Evolutionary conservation across 2,888 invertebrate species (phyloP).

Genomic region (Choristoneura rosaceana): DNA sequence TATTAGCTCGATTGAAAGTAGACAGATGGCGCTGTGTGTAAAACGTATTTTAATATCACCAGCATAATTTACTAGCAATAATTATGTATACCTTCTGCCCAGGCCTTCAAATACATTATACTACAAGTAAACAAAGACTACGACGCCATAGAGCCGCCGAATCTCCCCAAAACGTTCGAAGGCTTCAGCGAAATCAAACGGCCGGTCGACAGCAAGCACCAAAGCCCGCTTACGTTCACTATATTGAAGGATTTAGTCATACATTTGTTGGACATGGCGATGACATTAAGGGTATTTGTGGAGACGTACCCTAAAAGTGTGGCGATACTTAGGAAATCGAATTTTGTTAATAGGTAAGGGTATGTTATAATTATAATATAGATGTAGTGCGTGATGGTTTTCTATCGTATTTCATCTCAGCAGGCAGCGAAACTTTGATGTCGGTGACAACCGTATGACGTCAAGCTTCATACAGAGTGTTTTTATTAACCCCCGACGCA

Average conservation of each 20-base stretch:
- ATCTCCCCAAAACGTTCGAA: constrained; percentile 77
- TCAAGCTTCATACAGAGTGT: too few relatives aligned
- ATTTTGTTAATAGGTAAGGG: constrained; percentile 85
- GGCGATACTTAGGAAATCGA: constrained; percentile 82
- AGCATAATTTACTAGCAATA: not conserved
- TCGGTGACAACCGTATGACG: too few relatives aligned
- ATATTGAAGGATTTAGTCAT: constrained; percentile 88
- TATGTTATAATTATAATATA: too few relatives aligned
- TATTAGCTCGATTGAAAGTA: too few relatives aligned
- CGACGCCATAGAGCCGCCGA: constrained; percentile 73
- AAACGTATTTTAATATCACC: too few relatives aligned
- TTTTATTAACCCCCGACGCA: too few relatives aligned
- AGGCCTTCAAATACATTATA: constrained; percentile 82
- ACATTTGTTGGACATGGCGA: constrained; percentile 89
- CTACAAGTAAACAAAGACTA: constrained; percentile 82
- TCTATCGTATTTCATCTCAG: too few relatives aligned
- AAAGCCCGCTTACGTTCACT: constrained; percentile 71
- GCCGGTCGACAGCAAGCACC: constrained; percentile 58
- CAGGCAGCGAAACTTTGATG: too few relatives aligned
- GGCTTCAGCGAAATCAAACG: constrained; percentile 76
- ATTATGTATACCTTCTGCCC: constrained; percentile 42
- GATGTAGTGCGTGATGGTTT: too few relatives aligned
- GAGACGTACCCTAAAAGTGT: constrained; percentile 87
- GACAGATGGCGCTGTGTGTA: too few relatives aligned
- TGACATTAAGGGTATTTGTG: constrained; percentile 89